A percentile compares a stretch with the other conserved stretches of the same genome.
phyloP scores from a whole-genome alignment of 2,888 invertebrate species.

The Nomada flava region DNA sequence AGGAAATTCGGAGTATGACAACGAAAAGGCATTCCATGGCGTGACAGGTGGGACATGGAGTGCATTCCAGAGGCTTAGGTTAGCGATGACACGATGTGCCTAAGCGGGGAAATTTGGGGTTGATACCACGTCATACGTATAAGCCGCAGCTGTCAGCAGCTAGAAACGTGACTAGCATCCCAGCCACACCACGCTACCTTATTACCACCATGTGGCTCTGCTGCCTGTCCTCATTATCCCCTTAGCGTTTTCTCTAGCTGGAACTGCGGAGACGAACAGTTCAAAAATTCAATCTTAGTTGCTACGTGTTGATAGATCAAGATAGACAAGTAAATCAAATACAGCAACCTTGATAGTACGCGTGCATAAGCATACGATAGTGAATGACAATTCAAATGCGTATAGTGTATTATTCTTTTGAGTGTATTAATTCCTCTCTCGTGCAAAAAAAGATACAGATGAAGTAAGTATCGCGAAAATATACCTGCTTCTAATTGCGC shows the following conservation, averaged over 20 bases:
- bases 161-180: constrained; percentile 84
- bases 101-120: constrained; percentile 82
- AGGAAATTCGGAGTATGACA: constrained; percentile 27
- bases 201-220: constrained; percentile 80
- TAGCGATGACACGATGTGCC: constrained; percentile 80
- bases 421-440: too few species aligned
- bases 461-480: too few species aligned
- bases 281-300: constrained; percentile 79
- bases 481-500: neutral
- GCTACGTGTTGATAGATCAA: constrained; percentile 24
- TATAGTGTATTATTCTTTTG: too few species aligned
- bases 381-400: too few species aligned
- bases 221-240: constrained; percentile 80
- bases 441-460: too few species aligned
- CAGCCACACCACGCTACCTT: constrained; percentile 80
- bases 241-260: constrained; percentile 80
- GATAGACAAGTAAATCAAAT: too few species aligned
- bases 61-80: constrained; percentile 81
- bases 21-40: constrained; percentile 41
- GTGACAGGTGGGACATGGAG: constrained; percentile 74
- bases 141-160: constrained; percentile 84
- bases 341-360: too few species aligned
- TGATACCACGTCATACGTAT: constrained; percentile 84
- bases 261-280: constrained; percentile 69
- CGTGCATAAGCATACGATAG: too few species aligned